A percentile compares a stretch with the other conserved stretches of the same genome.
phyloP scores from a whole-genome alignment of 2,888 invertebrate genomes.

The Panzeria rudis region DNA sequence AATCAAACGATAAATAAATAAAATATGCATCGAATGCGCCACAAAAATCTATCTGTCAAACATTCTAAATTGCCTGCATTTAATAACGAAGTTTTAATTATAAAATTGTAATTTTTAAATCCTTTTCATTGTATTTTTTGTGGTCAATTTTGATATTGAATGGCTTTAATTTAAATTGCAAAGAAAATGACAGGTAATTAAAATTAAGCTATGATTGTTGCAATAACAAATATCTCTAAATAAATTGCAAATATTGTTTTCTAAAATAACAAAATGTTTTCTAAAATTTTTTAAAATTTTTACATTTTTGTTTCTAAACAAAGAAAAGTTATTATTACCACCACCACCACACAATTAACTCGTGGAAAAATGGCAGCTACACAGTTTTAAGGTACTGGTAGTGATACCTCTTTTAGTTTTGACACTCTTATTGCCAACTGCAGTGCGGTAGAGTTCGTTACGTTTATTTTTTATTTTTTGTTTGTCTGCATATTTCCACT shows the following conservation, averaged over 20 bases:
- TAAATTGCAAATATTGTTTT: neutral
- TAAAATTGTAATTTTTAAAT: slow-evolving; percentile 32
- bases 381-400: neutral
- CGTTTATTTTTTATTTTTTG: slow-evolving; percentile 5
- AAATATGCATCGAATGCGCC: neutral
- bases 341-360: neutral
- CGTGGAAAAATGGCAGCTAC: slow-evolving; percentile 8
- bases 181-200: slow-evolving; percentile 70
- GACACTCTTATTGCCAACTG: neutral
- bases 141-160: slow-evolving; percentile 30
- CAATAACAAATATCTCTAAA: neutral
- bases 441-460: neutral
- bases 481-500: slow-evolving; percentile 80
- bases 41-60: slow-evolving; percentile 43
- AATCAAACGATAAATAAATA: neutral
- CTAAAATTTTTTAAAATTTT: neutral
- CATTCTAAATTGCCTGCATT: slow-evolving; percentile 41
- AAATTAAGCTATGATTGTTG: slow-evolving; percentile 39
- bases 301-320: no score
- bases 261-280: neutral
- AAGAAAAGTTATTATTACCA: neutral
- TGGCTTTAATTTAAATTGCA: slow-evolving; percentile 41
- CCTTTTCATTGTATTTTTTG: neutral
- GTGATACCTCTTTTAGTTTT: neutral
- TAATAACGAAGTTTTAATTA: slow-evolving; percentile 41